phyloP scores from a whole-genome alignment of 2,888 invertebrate species.

The Lepidochitona cinerea region DNA sequence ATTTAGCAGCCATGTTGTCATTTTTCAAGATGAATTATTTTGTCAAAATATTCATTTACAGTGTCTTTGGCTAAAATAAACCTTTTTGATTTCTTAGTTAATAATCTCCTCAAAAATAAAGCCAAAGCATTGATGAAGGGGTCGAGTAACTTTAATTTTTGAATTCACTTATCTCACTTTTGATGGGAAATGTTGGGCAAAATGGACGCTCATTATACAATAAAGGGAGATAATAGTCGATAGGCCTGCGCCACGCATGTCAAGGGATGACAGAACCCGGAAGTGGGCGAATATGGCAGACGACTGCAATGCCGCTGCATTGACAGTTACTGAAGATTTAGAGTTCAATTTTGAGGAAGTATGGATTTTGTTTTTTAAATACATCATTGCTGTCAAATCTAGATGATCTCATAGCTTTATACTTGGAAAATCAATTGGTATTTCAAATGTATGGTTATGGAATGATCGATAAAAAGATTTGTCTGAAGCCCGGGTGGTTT shows the following conservation, averaged over 20 bases:
- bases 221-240: background rate
- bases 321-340: background rate
- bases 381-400: too few relatives aligned
- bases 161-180: too few relatives aligned
- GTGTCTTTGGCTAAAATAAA: too few relatives aligned
- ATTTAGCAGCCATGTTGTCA: too few relatives aligned
- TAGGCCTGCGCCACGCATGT: background rate
- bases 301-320: background rate
- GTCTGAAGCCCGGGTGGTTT: background rate
- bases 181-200: too few relatives aligned
- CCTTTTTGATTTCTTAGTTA: too few relatives aligned
- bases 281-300: conserved; percentile 13
- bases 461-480: background rate
- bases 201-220: too few relatives aligned
- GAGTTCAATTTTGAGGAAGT: background rate
- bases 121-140: too few relatives aligned
- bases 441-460: background rate
- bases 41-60: background rate
- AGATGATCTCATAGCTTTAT: background rate
- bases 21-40: too few relatives aligned
- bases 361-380: too few relatives aligned
- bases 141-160: too few relatives aligned
- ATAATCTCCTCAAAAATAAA: too few relatives aligned
- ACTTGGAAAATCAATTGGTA: background rate
- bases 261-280: background rate